Base-by-base conservation (phyloP, 37 sponge, comb jelly and placozoan species). In the Crambe crambe region DNA sequence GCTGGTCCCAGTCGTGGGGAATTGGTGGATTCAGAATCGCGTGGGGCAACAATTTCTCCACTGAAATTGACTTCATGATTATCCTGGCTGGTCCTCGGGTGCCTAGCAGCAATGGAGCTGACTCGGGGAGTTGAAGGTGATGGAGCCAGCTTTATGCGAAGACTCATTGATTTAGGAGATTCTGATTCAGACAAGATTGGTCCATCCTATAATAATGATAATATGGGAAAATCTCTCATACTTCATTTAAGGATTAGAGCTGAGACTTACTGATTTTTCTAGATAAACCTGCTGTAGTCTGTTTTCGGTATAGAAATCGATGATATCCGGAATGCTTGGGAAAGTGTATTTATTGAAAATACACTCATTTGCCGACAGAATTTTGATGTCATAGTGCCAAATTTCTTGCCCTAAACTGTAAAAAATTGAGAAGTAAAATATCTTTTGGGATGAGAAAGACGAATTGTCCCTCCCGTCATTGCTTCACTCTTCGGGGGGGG, bases 221-320 rank as follows among this genome's bases (percentile, higher is more conserved):
- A 60, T 25, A n/a, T 60, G 17, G 17, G 4, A 60, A 60, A 9
- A 60, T 26, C 61, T 15, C 51, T 47, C 12, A 15, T 47, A 12
- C 12, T 12, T 12, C 6, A 15, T 12, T 47, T 47, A 15, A 47
- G 5, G 15, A 18, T 30, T 62, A 30, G 6, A 20, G 15, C n/a
- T n/a, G n/a, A 47, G n/a, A 63, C 57, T 68, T 57, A 79, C 79
- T 26, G 68, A 56, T 51, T 66, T 47, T 51, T 68, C 66, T 12
- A 79, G 68, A 37, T 64, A 79, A 4, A 79, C 68, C 2, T 21
- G 26, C 6, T 56, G 68, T 8, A 91, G 47, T 58, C 72, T 78
- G 77, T 86, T 82, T 20, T 86, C 83, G 0, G 43, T 74, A 80
- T 86, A 86, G 78, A 82, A 86, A 26, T 63, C 56, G 21, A 91